Evolutionary conservation across 2,113 vertebrate species (phyloP).

Genomic region (Dasyurus viverrinus): DNA sequence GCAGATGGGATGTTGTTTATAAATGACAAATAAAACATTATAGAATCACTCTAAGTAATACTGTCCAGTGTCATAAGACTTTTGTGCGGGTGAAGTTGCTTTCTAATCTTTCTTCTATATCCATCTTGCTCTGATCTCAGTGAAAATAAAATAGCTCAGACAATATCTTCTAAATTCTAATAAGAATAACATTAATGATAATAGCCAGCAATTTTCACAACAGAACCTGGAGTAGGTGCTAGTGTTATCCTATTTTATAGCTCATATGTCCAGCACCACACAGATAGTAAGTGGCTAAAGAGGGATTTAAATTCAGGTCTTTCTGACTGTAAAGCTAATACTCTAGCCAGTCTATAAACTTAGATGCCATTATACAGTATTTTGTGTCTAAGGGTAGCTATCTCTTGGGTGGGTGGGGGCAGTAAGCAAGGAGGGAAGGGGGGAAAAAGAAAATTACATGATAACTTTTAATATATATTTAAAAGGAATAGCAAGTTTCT

Average conservation of each 20-base stretch:
- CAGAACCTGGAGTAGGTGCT: not conserved
- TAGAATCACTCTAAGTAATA: not conserved
- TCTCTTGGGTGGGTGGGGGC: not conserved
- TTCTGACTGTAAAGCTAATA: not conserved
- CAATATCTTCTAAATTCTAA: not conserved
- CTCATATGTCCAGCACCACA: not conserved
- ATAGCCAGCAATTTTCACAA: not conserved
- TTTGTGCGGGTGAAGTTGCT: not conserved
- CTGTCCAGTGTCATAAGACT: not conserved
- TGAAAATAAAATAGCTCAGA: not conserved
- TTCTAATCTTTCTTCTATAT: not conserved
- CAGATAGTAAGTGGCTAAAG: not conserved
- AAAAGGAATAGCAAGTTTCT: not conserved
- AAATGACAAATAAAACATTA: not conserved
- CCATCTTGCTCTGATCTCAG: slow-evolving; percentile 1
- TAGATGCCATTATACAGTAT: not conserved
- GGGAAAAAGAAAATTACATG: not conserved
- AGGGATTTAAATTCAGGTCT: not conserved
- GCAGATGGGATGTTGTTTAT: not conserved
- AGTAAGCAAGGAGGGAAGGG: not conserved
- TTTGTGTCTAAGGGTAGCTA: not conserved
- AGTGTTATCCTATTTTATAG: not conserved
- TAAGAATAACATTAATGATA: not conserved
- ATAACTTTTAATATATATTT: not conserved
- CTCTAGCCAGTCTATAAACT: not conserved